Evolutionary conservation across 2,888 invertebrate species (phyloP), one percentile per base, ranked within the genome.

Genomic region (Thelaira solivaga): DNA sequence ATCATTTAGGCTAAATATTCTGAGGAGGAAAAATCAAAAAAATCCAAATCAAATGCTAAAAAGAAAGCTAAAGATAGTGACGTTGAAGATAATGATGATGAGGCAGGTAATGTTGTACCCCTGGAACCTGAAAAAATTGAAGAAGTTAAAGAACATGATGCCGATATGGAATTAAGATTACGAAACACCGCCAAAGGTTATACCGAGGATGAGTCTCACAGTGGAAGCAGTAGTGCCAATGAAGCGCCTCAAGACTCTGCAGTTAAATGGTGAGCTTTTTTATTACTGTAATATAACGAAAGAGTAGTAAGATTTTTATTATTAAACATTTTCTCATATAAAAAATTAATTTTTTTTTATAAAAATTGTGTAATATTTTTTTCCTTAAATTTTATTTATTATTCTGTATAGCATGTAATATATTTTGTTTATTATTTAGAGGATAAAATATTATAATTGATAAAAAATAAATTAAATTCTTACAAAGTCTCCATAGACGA

Each of bases 1-100:
- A 72, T n/a, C n/a, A n/a, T n/a, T 75, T 39, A 86, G 90, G 96
- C 95, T 86, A 95, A 96, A 86, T 96, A 96, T 89, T 93, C 93
- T 86, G 93, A 93, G 2, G 91, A 91, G 76, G 88, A 90, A 2
- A 90, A 81, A 11, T 90, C 89, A 76, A 91, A 89, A 72, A 93
- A 93, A 85, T 92, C 92, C 83, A 95, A 94, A 90, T 83, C 82
- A 1, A 86, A 86, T 80, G 83, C 85, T 2, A 88, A 88, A 83
- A 88, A 87, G 72, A 88, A 88, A 83, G 88, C 87, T 68, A 95
- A 94, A 88, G 95, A 95, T 81, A 95, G 96, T 89, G 94, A 95
- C 86, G 95, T 95, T 41, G 94, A 93, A 82, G 93, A 92, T 0
- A 95, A 95, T 85, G 93, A 95, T 85, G 93, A 93, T 76, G 92